Evolutionary conservation across 37 sponge, comb jelly and placozoan species (phyloP).

Genomic region (Hormiphora californensis): DNA sequence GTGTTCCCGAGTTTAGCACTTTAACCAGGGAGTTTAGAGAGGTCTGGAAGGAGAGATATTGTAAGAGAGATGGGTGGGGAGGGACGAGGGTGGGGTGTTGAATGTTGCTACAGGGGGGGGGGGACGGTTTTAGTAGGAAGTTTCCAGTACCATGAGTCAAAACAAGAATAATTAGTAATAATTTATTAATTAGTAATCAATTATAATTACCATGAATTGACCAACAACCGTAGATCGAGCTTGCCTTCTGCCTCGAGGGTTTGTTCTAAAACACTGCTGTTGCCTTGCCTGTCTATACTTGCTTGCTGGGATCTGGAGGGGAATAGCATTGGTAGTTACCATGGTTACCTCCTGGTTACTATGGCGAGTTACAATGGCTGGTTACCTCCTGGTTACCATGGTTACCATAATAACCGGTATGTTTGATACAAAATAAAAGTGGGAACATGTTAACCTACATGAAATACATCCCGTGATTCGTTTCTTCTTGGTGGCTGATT

Average conservation of each 20-base stretch:
- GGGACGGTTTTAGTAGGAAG: no score
- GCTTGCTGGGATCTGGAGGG: constrained; percentile 40
- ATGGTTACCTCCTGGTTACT: no score
- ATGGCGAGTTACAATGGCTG: no score
- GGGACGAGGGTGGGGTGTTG: background rate
- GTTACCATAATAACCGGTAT: no score
- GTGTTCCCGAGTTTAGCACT: constrained; percentile 71
- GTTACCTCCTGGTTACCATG: no score
- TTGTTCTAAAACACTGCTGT: background rate
- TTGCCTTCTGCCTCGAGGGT: constrained; percentile 19
- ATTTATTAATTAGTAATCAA: background rate
- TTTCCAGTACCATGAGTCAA: no score
- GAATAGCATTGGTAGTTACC: no score
- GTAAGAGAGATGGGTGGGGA: no score
- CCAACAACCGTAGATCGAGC: constrained; percentile 42
- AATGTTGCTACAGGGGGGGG: no score
- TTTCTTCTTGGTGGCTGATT: background rate
- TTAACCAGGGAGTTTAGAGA: constrained; percentile 82
- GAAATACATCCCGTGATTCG: constrained; percentile 12
- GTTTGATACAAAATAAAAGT: no score
- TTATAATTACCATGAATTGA: constrained; percentile 27
- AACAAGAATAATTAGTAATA: no score
- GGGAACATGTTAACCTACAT: constrained; percentile 44
- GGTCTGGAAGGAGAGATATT: constrained; percentile 55
- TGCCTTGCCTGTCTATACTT: constrained; percentile 34